Base-by-base conservation (phyloP, 2,888 invertebrate species). In the Portevinia maculata region DNA sequence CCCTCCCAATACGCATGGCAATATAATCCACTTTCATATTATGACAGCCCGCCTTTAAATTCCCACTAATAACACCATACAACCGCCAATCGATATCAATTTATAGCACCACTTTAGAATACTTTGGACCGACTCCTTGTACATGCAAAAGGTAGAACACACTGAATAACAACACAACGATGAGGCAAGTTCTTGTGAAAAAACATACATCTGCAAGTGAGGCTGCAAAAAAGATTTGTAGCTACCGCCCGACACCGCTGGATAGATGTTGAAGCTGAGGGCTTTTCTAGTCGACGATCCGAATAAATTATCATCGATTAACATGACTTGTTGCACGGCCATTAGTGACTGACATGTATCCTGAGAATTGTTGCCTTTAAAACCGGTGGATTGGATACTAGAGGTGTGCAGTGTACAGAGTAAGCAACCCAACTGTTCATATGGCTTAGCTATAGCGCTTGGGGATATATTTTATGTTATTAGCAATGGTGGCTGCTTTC, bases 281-380 rank as follows among this genome's bases (percentile, higher is more conserved):
- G 81, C 64, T 57, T 75, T 70, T 39, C 81, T 70, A 75, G 64
- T 53, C 59, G 59, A 53, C 75, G 52, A 70, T 59, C 65, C 75
- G 76, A 76, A 81, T 81, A 81, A 81, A 81, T 81, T 81, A 81
- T 76, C 81, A 81, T 81, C 81, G 81, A 81, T 81, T 81, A 81
- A 81, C 81, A 81, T 76, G 81, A 81, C 81, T 81, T 65, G 81
- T 81, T 81, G 81, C 81, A 64, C 70, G 81, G 65, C 70, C 50
- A 76, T 74, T 50, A 64, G 74, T 57, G 79, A 69, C 79, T 62
- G 79, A 74, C 79, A 74, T 64, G 81, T 76, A 81, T 76, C 81
- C 70, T 60, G 64, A 44, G 81, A 71, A 75, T 81, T 81, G 81
- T 81, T 76, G 65, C 76, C 69, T 76, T 81, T 81, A 70, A 17